Evolutionary conservation across 2,888 invertebrate species (phyloP).

Genomic region (Hydroisotoma schaefferi): DNA sequence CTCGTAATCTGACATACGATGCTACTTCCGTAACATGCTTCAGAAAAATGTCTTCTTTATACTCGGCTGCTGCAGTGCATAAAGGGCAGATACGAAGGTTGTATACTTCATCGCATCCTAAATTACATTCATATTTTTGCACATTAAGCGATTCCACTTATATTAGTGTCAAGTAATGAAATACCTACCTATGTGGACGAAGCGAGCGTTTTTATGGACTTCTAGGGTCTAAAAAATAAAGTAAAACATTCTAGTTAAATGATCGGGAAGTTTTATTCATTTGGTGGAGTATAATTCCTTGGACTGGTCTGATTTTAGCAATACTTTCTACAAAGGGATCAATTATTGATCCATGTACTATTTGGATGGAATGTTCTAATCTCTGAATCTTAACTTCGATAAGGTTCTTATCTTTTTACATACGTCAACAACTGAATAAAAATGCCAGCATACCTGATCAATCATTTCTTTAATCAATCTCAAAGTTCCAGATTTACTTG

Average conservation of each 20-base stretch:
- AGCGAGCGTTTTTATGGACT: slow-evolving; percentile 52
- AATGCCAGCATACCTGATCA: slow-evolving; percentile 59
- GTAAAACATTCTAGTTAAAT: slow-evolving; percentile 1
- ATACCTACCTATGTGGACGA: slow-evolving; percentile 70
- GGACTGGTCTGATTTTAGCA: too few species aligned
- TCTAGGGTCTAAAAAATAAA: slow-evolving; percentile 51
- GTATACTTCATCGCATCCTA: slow-evolving; percentile 71
- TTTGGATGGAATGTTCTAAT: too few species aligned
- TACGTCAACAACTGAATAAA: not conserved
- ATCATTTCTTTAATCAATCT: slow-evolving; percentile 65
- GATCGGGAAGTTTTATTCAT: not conserved
- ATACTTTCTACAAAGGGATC: too few species aligned
- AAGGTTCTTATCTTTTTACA: too few species aligned
- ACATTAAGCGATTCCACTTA: too few species aligned
- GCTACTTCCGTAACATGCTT: slow-evolving; percentile 65
- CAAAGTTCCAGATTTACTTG: slow-evolving; percentile 62
- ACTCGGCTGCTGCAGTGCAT: slow-evolving; percentile 53
- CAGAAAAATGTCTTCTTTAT: slow-evolving; percentile 61
- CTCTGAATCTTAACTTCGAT: too few species aligned
- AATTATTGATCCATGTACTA: too few species aligned
- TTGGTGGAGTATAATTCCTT: too few species aligned
- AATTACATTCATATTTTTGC: too few species aligned
- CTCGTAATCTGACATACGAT: slow-evolving; percentile 51
- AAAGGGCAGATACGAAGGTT: slow-evolving; percentile 66
- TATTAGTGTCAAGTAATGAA: too few species aligned